Percentiles rank a stretch among this genome's conserved stretches.
Evolutionary conservation across 2,888 invertebrate species (phyloP).

Genomic region (Ormyrus thymus): DNA sequence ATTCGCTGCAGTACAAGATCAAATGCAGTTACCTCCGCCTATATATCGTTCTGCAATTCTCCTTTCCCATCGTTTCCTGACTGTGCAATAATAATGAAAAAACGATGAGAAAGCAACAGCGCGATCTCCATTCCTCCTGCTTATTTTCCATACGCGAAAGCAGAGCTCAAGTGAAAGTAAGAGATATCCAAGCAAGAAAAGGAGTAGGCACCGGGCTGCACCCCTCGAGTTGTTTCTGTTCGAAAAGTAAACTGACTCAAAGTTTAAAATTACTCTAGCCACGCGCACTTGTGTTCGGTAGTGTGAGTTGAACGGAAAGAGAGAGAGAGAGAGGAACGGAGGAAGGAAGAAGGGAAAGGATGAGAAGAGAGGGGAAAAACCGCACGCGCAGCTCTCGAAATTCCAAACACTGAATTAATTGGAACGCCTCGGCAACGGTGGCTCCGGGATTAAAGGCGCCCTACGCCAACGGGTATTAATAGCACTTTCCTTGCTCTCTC

Average conservation of each 20-base stretch:
- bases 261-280: constrained; percentile 34
- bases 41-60: no score
- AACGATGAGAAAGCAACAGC: no score
- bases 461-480: constrained; percentile 10
- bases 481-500: neutral
- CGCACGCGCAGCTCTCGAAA: constrained; percentile 30
- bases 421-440: constrained; percentile 9
- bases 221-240: constrained; percentile 6
- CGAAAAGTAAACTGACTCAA: constrained; percentile 19
- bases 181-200: no score
- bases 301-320: neutral
- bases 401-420: constrained; percentile 44
- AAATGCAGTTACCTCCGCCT: no score
- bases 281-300: neutral
- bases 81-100: no score
- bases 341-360: neutral
- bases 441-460: constrained; percentile 19
- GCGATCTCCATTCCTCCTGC: no score
- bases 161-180: no score
- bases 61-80: no score
- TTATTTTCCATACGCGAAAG: no score
- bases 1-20: no score
- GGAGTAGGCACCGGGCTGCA: neutral
- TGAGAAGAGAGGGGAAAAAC: constrained; percentile 6
- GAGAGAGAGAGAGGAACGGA: neutral